Evolutionary conservation across 1,140 invertebrate genomes (phyloP).

Genomic region (Gonatopus flavifemur): DNA sequence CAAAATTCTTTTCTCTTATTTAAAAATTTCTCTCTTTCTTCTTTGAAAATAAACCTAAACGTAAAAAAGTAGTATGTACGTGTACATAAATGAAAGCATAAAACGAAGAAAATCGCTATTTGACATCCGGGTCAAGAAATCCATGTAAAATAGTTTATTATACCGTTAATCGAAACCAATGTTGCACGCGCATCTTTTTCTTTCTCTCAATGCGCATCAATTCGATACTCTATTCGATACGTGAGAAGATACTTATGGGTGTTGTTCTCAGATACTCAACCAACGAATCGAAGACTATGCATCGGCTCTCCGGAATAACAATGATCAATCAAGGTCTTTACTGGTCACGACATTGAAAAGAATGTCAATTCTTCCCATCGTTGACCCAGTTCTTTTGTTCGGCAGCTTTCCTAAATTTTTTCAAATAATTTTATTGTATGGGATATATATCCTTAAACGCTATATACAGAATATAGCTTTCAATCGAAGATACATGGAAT

Average conservation of each 20-base stretch:
- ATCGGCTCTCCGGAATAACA: conserved; percentile 45
- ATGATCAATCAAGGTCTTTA: conserved; percentile 45
- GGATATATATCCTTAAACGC: no score
- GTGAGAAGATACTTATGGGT: conserved; percentile 36
- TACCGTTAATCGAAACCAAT: conserved; percentile 13
- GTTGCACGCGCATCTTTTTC: background rate
- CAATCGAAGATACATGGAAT: no score
- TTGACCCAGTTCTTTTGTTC: conserved; percentile 41
- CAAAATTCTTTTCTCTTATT: no score
- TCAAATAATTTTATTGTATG: conserved; percentile 15
- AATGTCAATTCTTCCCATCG: conserved; percentile 50
- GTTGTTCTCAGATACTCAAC: conserved; percentile 32
- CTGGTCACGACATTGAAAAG: conserved; percentile 52
- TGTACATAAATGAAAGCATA: no score
- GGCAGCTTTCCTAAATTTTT: conserved; percentile 3
- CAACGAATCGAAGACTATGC: conserved; percentile 50
- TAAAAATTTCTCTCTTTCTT: no score
- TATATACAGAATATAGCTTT: no score
- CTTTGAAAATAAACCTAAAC: no score
- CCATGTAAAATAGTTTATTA: no score
- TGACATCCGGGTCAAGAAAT: no score
- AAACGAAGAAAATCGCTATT: no score
- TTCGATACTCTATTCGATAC: conserved; percentile 37
- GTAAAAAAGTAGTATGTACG: no score
- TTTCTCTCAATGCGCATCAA: conserved; percentile 9